Conservation (phyloP, 2,113 vertebrate genomes). For the Callipepla californica region DNA sequence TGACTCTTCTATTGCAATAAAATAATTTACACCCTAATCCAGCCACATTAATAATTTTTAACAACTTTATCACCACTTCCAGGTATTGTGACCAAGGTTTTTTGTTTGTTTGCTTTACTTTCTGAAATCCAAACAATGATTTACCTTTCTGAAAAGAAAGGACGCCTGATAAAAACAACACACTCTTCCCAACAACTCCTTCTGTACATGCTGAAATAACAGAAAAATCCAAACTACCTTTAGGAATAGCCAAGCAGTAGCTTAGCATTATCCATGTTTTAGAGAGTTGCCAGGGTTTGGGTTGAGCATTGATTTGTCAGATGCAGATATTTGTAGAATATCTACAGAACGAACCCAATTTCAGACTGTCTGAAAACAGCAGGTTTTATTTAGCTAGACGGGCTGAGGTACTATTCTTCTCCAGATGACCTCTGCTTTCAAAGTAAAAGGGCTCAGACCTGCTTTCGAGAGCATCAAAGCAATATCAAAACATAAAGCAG, state of each 20-base stretch:
- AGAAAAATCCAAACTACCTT: neutral
- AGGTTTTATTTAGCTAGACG: slow-evolving; percentile 47
- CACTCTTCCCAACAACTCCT: neutral
- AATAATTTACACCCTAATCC: neutral
- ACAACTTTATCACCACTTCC: neutral
- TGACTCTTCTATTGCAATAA: neutral
- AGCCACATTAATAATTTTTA: neutral
- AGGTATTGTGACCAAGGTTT: neutral
- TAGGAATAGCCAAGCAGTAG: neutral
- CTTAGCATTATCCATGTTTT: neutral
- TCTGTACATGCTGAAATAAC: neutral
- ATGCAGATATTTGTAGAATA: slow-evolving; percentile 3
- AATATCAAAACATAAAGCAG: slow-evolving; percentile 50
- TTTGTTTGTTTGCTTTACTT: neutral
- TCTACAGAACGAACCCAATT: slow-evolving; percentile 46
- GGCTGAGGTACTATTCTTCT: slow-evolving; percentile 37
- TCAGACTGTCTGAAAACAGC: slow-evolving; percentile 43
- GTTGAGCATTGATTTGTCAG: neutral
- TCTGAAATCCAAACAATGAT: neutral
- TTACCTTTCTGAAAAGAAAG: slow-evolving; percentile 17
- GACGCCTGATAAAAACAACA: neutral
- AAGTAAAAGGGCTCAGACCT: slow-evolving; percentile 49
- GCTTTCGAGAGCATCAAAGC: slow-evolving; percentile 57
- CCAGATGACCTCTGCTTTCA: slow-evolving; percentile 50
- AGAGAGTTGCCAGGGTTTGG: neutral